A percentile compares a stretch with the other conserved stretches of the same genome.
phyloP scores from a whole-genome alignment of 2,888 invertebrate species.

The Xestia xanthographa region DNA sequence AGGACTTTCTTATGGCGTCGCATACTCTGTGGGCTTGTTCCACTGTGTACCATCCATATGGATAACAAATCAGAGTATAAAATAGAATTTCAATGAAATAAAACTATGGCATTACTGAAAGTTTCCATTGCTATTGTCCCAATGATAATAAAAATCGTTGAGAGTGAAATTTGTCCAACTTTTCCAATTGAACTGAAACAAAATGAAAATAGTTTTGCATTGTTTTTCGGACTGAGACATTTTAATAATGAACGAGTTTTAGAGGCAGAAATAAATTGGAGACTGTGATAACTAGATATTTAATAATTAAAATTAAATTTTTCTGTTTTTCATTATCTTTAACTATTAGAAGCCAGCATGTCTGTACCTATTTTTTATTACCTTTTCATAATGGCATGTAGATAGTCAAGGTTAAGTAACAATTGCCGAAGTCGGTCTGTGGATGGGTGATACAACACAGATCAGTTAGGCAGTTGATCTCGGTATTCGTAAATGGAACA shows the following conservation, averaged over 20 bases:
- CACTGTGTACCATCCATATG: not conserved
- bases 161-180: constrained; percentile 3
- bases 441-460: not conserved
- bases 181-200: not conserved
- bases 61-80: not conserved
- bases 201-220: constrained; percentile 24
- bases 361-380: not conserved
- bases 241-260: constrained; percentile 13
- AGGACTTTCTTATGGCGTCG: too few species aligned
- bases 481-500: not conserved
- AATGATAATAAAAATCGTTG: not conserved
- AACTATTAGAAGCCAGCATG: too few species aligned
- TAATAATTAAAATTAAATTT: not conserved
- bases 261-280: not conserved
- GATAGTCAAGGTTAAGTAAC: not conserved
- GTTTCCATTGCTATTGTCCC: not conserved
- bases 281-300: not conserved
- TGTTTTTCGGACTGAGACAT: not conserved
- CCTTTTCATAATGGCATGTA: too few species aligned
- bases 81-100: constrained; percentile 1
- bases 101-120: not conserved
- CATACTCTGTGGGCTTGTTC: too few species aligned
- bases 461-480: not conserved
- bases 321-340: not conserved
- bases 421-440: not conserved